These are phyloP conservation scores for Drosophila anceps DNA, from an alignment of 2,888 invertebrate genomes.

Conservation along the genomic window DNA sequence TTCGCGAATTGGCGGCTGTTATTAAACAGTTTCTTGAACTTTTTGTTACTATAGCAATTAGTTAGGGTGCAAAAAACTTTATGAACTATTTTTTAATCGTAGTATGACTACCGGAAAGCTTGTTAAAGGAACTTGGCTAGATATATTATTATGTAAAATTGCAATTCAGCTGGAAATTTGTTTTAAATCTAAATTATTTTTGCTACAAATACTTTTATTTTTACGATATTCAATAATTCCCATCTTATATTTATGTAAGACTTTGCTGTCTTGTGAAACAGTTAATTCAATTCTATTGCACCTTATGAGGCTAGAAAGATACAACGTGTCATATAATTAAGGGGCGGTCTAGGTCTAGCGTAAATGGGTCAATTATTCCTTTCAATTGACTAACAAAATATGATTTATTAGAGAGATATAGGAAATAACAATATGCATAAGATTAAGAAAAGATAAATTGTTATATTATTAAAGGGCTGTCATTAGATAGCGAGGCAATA, in stretches of 20 bases:
- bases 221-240: background rate
- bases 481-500: background rate
- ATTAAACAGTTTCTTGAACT: conserved; percentile 73
- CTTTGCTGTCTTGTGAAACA: background rate
- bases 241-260: background rate
- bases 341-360: background rate
- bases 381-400: background rate
- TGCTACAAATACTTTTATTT: background rate
- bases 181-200: background rate
- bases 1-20: conserved; percentile 39
- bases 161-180: background rate
- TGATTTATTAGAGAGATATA: background rate
- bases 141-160: background rate
- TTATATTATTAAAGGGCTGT: background rate
- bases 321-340: background rate
- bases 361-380: too few species aligned
- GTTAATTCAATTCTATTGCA: background rate
- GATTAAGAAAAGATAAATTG: background rate
- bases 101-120: background rate
- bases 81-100: conserved; percentile 33
- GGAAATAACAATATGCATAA: background rate
- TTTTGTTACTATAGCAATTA: conserved; percentile 77
- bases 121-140: background rate
- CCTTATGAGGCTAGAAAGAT: background rate
- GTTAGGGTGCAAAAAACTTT: conserved; percentile 50